Evolutionary conservation across 2,888 invertebrate genomes (phyloP).

Genomic region (Yponomeuta sedellus): DNA sequence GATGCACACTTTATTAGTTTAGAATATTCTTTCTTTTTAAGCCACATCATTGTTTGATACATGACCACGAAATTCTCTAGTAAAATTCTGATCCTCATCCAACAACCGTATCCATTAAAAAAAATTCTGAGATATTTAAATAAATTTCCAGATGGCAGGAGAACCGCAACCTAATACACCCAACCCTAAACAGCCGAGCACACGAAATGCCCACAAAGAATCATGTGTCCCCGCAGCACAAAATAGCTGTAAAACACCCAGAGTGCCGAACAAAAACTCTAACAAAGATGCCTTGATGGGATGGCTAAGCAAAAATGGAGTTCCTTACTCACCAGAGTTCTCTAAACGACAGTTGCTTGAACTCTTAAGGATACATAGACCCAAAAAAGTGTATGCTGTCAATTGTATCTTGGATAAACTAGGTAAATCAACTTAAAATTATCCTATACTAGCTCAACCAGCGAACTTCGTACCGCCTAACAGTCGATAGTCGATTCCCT

Average conservation of each 20-base stretch:
- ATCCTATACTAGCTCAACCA: no score
- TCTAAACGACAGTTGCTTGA: not conserved
- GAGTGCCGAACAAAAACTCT: not conserved
- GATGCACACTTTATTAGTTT: no score
- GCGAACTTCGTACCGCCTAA: no score
- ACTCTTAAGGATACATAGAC: not conserved
- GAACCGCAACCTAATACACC: not conserved
- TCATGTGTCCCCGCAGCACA: no score
- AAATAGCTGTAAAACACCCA: not conserved
- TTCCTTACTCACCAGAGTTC: not conserved
- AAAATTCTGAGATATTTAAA: not conserved
- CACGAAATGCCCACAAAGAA: no score
- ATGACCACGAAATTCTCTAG: not conserved
- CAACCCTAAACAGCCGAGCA: not conserved
- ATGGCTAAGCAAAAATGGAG: not conserved
- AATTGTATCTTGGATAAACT: not conserved
- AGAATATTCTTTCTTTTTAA: no score
- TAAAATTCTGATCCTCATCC: not conserved
- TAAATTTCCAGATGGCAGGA: not conserved
- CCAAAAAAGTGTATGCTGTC: not conserved
- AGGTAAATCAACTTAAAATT: no score
- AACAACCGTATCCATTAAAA: not conserved
- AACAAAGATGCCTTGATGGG: not conserved
- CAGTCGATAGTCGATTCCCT: no score
- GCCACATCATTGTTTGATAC: no score